Evolutionary conservation across 2,797 vertebrate genomes (phyloP).

Genomic region (Epinephelus malabaricus): DNA sequence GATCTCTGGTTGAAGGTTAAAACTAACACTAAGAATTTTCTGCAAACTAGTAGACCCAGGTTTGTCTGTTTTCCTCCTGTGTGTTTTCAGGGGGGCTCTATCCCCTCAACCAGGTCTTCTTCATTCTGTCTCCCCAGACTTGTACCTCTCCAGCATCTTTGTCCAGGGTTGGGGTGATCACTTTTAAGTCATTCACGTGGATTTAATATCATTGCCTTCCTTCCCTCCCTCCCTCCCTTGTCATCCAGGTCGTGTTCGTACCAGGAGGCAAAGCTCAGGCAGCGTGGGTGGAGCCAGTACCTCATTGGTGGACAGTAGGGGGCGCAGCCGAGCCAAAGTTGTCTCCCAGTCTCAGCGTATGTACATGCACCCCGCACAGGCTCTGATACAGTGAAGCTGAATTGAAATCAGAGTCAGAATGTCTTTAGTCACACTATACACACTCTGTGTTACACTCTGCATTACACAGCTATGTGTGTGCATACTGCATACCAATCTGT

Average conservation of each 20-base stretch:
- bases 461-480: conserved; percentile 16
- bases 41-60: conserved; percentile 23
- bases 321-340: conserved; percentile 96
- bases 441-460: background rate
- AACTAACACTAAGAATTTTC: conserved; percentile 6
- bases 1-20: background rate
- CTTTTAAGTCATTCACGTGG: background rate
- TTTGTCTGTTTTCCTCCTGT: conserved; percentile 39
- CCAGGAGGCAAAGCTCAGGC: conserved; percentile 94
- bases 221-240: background rate
- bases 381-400: background rate
- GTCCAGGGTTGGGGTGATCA: conserved; percentile 36
- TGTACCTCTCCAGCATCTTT: conserved; percentile 50
- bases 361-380: conserved; percentile 53
- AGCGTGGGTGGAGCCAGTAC: conserved; percentile 87
- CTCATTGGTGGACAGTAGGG: conserved; percentile 91
- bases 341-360: conserved; percentile 98
- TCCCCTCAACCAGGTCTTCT: conserved; percentile 60
- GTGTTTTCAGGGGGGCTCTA: conserved; percentile 40
- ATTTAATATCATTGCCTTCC: conserved; percentile 2
- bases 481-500: background rate
- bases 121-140: conserved; percentile 49
- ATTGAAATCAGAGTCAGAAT: background rate
- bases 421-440: background rate
- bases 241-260: conserved; percentile 92